Percentiles rank a stretch among this genome's conserved stretches.
phyloP scores from a whole-genome alignment of 2,797 vertebrate species.

The Danio kyathit region DNA sequence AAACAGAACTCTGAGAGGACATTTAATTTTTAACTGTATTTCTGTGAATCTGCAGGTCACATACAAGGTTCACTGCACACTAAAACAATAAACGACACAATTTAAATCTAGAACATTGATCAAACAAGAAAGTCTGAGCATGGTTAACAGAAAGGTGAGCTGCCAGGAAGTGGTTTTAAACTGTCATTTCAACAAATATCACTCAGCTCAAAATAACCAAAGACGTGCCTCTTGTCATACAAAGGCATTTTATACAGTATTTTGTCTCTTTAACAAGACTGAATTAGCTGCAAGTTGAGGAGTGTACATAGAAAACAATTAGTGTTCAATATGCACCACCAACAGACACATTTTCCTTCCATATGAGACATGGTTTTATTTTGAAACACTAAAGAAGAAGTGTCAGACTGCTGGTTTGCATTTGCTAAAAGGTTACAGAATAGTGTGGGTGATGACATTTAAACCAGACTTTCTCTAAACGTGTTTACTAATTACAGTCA shows the following conservation, averaged over 20 bases:
- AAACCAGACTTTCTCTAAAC: conserved; percentile 38
- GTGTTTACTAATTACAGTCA: conserved; percentile 9
- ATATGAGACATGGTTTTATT: neutral
- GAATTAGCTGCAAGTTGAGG: neutral
- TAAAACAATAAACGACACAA: neutral
- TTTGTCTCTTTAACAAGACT: neutral
- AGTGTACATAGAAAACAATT: neutral
- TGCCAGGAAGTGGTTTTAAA: conserved; percentile 65
- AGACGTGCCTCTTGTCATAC: neutral
- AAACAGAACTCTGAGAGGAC: neutral
- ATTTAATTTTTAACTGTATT: neutral
- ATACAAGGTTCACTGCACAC: neutral
- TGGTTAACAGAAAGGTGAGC: conserved; percentile 37
- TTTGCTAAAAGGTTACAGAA: conserved; percentile 13
- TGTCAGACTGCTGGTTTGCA: conserved; percentile 18
- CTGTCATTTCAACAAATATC: conserved; percentile 45
- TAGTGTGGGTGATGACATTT: conserved; percentile 42
- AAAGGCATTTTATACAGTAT: neutral
- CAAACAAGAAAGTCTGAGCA: neutral
- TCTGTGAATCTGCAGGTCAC: neutral
- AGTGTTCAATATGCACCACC: neutral
- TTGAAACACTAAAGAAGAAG: neutral
- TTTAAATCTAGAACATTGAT: neutral
- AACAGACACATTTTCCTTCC: neutral
- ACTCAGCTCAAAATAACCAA: conserved; percentile 34